Percentiles rank a stretch among this genome's conserved stretches.
Evolutionary conservation across 2,888 invertebrate species (phyloP).

Genomic region (Tyria jacobaeae): DNA sequence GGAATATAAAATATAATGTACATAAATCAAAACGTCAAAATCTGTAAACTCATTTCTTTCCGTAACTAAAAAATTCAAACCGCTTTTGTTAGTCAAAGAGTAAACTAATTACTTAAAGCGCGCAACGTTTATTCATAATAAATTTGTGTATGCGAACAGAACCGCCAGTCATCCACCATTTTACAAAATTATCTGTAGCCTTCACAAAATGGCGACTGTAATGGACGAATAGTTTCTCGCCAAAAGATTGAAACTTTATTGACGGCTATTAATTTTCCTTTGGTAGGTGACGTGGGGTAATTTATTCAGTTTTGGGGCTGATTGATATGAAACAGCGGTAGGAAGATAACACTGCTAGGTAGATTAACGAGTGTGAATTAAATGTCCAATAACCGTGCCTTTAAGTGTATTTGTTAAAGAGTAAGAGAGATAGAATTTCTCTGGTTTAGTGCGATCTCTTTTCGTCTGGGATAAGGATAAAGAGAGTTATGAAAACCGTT

Average conservation of each 20-base stretch:
- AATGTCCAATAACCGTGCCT: conserved; percentile 23
- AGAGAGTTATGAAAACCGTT: conserved; percentile 18
- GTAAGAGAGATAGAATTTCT: conserved; percentile 5
- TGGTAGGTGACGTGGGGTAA: conserved; percentile 47
- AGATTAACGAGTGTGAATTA: conserved; percentile 32
- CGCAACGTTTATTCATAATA: conserved; percentile 45
- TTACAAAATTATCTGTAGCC: conserved; percentile 58
- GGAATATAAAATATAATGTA: neutral
- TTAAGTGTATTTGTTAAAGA: conserved; percentile 33
- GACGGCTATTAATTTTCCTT: conserved; percentile 52
- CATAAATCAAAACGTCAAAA: conserved; percentile 10
- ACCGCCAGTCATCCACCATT: conserved; percentile 64
- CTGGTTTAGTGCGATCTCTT: neutral
- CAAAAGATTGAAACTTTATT: conserved; percentile 57
- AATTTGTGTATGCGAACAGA: conserved; percentile 51
- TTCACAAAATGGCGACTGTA: conserved; percentile 52
- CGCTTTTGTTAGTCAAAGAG: conserved; percentile 15
- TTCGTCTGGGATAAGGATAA: neutral
- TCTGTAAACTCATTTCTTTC: neutral
- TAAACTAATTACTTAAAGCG: conserved; percentile 33
- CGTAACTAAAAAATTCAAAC: neutral
- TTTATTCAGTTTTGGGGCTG: conserved; percentile 44
- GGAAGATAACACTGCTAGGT: conserved; percentile 6
- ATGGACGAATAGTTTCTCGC: conserved; percentile 51
- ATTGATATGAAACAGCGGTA: conserved; percentile 40